Evolutionary conservation across 2,888 invertebrate species (phyloP).

Genomic region (Heterodera filipjevi): DNA sequence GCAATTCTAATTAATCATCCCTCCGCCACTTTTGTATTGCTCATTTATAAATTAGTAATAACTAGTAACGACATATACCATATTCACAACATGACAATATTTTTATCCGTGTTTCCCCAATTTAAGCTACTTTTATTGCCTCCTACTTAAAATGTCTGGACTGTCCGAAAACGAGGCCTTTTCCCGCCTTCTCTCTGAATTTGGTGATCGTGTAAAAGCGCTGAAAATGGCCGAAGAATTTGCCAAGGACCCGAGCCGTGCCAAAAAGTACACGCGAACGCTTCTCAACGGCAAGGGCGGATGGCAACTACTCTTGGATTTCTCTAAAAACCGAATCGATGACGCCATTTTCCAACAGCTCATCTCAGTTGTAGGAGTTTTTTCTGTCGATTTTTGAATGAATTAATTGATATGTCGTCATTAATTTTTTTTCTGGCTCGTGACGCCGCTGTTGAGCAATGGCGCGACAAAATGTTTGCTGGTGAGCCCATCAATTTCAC

Average conservation of each 20-base stretch:
- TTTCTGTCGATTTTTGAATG: too few species aligned
- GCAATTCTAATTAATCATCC: too few species aligned
- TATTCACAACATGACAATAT: too few species aligned
- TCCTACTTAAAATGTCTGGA: not conserved
- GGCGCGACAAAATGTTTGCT: slow-evolving; percentile 85
- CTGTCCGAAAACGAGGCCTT: slow-evolving; percentile 22
- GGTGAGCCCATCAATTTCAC: slow-evolving; percentile 98
- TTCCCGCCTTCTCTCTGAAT: not conserved
- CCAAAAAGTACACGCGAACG: slow-evolving; percentile 16
- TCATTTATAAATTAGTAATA: too few species aligned
- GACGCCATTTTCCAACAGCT: slow-evolving; percentile 78
- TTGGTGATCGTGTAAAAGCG: not conserved
- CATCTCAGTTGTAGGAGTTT: slow-evolving; percentile 76
- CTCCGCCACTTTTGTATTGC: too few species aligned
- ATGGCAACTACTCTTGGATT: slow-evolving; percentile 74
- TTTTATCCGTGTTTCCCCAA: too few species aligned
- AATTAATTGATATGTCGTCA: too few species aligned
- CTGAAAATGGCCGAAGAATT: slow-evolving; percentile 18
- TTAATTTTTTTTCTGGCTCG: slow-evolving; percentile 70
- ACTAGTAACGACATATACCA: too few species aligned
- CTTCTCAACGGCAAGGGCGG: not conserved
- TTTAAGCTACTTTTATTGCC: too few species aligned
- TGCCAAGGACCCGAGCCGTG: slow-evolving; percentile 5
- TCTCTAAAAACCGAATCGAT: slow-evolving; percentile 91
- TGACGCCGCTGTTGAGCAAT: slow-evolving; percentile 80